Evolutionary conservation across 2,797 vertebrate genomes (phyloP).

Genomic region (Hydrocynus forskahlii): DNA sequence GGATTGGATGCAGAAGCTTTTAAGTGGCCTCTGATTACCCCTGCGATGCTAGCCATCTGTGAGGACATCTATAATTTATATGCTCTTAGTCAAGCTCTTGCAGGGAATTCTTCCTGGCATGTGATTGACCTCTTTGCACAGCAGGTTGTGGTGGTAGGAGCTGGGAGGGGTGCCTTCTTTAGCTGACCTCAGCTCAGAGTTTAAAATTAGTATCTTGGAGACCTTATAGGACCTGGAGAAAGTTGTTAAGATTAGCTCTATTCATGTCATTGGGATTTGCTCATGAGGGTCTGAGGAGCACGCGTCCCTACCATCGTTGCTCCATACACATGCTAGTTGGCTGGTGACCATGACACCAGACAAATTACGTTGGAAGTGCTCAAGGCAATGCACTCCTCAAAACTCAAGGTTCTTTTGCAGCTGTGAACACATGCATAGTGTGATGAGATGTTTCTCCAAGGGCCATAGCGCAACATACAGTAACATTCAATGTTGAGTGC

Average conservation of each 20-base stretch:
- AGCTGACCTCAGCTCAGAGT: background rate
- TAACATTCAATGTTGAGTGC: too few species aligned
- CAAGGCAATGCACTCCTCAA: too few species aligned
- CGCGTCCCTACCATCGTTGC: too few species aligned
- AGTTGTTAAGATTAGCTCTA: background rate
- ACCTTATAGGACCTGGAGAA: background rate
- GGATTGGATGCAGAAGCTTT: conserved; percentile 17
- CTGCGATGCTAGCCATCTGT: background rate
- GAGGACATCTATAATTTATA: conserved; percentile 6
- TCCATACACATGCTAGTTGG: too few species aligned
- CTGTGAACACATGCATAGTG: too few species aligned
- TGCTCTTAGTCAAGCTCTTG: background rate
- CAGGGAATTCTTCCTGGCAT: background rate
- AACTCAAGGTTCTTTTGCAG: too few species aligned
- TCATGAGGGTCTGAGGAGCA: background rate
- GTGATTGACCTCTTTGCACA: background rate
- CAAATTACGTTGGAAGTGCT: too few species aligned
- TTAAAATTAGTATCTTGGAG: background rate
- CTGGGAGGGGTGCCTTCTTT: background rate
- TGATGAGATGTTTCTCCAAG: too few species aligned
- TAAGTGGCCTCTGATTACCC: conserved; percentile 29
- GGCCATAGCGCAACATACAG: too few species aligned
- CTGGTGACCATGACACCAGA: too few species aligned
- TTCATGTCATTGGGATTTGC: background rate
- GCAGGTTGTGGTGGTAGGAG: background rate